Conservation (phyloP, 2,113 vertebrate genomes). For the Notiomystis cincta region DNA sequence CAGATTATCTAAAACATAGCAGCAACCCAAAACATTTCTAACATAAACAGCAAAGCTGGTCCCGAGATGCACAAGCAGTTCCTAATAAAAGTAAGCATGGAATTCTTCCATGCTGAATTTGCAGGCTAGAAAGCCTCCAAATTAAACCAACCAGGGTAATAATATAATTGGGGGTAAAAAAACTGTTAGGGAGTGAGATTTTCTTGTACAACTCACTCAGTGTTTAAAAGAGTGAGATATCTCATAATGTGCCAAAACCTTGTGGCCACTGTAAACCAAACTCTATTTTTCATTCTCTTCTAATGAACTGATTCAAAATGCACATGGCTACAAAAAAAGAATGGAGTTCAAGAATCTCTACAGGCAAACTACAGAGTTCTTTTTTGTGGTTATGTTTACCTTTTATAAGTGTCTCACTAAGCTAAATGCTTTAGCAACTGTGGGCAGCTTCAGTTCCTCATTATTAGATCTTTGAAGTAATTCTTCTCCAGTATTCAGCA, state of each 20-base stretch:
- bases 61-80: not conserved
- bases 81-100: not conserved
- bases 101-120: not conserved
- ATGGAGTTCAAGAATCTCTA: not conserved
- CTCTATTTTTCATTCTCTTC: not conserved
- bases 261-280: not conserved
- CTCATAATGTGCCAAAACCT: not conserved
- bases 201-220: not conserved
- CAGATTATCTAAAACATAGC: not conserved
- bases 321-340: not conserved
- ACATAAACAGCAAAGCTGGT: not conserved
- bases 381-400: not conserved
- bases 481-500: slow-evolving; percentile 6
- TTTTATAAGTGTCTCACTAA: not conserved
- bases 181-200: not conserved
- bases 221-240: not conserved
- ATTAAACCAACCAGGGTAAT: not conserved
- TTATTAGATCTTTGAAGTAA: slow-evolving; percentile 19
- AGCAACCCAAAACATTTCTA: not conserved
- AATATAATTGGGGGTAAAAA: not conserved
- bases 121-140: not conserved
- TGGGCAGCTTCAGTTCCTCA: not conserved
- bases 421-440: not conserved
- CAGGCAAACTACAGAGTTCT: not conserved
- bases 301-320: not conserved